Percentiles rank a stretch among this genome's conserved stretches.
These are phyloP conservation scores for Rhabdornis inornatus DNA, from an alignment of 2,113 vertebrate genomes.

Conservation along the genomic window DNA sequence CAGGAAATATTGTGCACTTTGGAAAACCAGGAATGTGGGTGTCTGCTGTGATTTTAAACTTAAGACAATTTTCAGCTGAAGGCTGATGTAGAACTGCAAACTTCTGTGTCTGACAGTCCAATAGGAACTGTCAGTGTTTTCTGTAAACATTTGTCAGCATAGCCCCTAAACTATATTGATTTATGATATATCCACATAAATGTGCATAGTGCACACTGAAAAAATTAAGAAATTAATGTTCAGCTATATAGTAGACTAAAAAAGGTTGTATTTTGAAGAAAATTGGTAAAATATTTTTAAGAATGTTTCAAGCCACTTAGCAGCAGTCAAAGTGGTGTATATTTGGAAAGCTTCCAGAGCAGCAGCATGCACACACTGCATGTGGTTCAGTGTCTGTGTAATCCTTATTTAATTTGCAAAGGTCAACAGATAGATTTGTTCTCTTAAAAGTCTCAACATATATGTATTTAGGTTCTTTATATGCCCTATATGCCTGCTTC, in stretches of 20 bases:
- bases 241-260: not conserved
- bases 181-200: not conserved
- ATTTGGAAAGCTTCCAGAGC: constrained; percentile 5
- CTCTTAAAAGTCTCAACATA: not conserved
- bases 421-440: not conserved
- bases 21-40: not conserved
- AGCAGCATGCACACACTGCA: not conserved
- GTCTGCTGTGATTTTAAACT: not conserved
- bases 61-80: not conserved
- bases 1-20: not conserved
- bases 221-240: not conserved
- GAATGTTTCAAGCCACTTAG: not conserved
- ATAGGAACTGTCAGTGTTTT: not conserved
- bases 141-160: not conserved
- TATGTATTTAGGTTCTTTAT: not conserved
- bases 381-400: not conserved
- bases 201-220: not conserved
- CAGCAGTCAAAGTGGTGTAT: not conserved
- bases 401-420: constrained; percentile 18
- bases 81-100: not conserved
- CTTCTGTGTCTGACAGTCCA: not conserved
- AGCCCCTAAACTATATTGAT: not conserved
- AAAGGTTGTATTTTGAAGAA: not conserved
- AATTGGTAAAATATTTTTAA: not conserved
- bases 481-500: not conserved